A percentile compares a stretch with the other conserved stretches of the same genome.
phyloP scores from a whole-genome alignment of 1,140 invertebrate species.

The Lasioglossum albipes region DNA sequence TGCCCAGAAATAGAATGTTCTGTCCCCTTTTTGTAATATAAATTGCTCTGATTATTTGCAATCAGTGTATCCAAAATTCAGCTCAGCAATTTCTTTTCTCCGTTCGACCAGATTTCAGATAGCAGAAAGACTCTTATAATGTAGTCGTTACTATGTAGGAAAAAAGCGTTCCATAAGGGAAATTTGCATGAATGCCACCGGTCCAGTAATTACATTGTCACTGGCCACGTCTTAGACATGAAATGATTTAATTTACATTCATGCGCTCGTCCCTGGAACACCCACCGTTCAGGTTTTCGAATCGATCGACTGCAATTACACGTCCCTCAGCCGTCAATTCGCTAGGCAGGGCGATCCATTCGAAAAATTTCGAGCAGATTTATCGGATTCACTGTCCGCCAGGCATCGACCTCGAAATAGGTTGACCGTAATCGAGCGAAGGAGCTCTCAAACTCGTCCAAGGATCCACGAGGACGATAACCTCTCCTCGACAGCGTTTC shows the following conservation, averaged over 20 bases:
- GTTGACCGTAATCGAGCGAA: constrained; percentile 5
- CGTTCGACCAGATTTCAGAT: too few species aligned
- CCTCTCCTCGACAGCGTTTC: neutral
- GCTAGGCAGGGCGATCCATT: neutral
- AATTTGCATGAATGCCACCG: neutral
- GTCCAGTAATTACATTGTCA: neutral
- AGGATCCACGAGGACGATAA: neutral
- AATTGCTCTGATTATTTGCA: too few species aligned
- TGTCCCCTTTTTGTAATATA: too few species aligned
- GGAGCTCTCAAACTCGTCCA: constrained; percentile 5
- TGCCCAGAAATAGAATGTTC: too few species aligned
- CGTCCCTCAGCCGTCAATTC: neutral
- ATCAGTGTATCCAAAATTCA: too few species aligned
- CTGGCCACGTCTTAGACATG: neutral
- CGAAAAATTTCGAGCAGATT: neutral
- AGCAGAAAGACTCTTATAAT: too few species aligned
- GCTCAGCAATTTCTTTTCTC: too few species aligned
- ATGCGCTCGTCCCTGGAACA: neutral
- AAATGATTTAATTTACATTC: neutral
- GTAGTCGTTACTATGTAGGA: too few species aligned
- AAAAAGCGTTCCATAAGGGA: too few species aligned
- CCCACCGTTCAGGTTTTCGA: neutral
- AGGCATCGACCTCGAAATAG: constrained; percentile 5
- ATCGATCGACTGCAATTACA: neutral
- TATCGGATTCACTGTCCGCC: neutral